Evolutionary conservation across 2,113 vertebrate species (phyloP), one percentile per base, ranked within the genome.

Genomic region (Glaucidium brasilianum): DNA sequence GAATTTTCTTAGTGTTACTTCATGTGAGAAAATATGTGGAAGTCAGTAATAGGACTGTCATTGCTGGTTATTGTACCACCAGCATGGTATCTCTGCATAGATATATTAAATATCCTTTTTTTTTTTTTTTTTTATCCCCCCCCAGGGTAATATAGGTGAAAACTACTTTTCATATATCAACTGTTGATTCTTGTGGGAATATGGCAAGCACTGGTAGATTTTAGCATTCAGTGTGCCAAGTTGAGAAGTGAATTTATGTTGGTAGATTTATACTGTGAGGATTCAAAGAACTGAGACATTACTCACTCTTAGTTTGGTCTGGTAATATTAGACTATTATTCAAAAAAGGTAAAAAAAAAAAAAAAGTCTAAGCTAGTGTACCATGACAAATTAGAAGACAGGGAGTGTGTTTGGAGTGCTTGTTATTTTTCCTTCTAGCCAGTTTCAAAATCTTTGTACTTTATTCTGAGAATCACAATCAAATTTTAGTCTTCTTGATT

Each of bases 281-380:
- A 80, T 68, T 81, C 69, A 92, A 93, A 85, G 63, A 95, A 82
- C 37, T 74, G 47, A 92, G 52, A 59, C 35, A 90, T 94, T 85
- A 85, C 47, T 94, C 78, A 94, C 12, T 58, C 82, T 81, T 60
- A 74, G 59, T 81, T 94, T 92, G 56, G 60, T 12, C 39, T 2
- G 2, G 25, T 81, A 82, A 82, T 82, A 71, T 71, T 72, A 72
- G 47, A 63, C 52, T 84, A n/a, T 78, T 91, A 86, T 52, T 95
- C 79, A 81, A 88, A 90, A 89, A 78, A 80, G 32, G n/a, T 20
- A 75, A 86, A 96, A 74, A 96, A 74, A 74, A 96, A 74, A 22
- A 10, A 20, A 68, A 67, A 35, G 29, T 85, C 76, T 78, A 67
- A 74, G 34, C 11, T 62, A 39, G 23, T 83, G 12, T 55, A 87